phyloP scores from a whole-genome alignment of 2,113 vertebrate genomes.

The Zosterops pallidus region DNA sequence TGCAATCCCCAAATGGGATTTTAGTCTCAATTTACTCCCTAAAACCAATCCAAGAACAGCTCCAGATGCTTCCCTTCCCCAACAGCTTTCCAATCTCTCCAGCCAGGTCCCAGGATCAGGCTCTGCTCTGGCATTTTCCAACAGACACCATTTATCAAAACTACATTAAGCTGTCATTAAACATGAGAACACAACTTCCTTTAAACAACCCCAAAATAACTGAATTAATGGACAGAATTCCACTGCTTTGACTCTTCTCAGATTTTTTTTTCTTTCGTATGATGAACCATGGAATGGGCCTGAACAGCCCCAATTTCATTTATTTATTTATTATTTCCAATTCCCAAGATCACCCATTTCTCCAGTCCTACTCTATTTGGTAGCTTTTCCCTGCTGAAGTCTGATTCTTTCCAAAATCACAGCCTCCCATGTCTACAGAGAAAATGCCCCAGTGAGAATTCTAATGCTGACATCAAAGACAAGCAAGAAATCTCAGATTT shows the following conservation, averaged over 20 bases:
- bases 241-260: not conserved
- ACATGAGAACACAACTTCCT: not conserved
- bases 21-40: not conserved
- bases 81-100: not conserved
- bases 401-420: not conserved
- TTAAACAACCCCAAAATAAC: not conserved
- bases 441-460: not conserved
- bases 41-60: not conserved
- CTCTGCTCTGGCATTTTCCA: conserved; percentile 1
- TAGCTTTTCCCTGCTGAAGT: not conserved
- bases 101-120: not conserved
- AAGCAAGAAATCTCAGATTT: not conserved
- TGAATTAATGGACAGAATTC: not conserved
- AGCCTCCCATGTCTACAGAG: not conserved
- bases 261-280: not conserved
- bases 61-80: not conserved
- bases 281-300: not conserved
- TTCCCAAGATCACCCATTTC: not conserved
- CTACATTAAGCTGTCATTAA: not conserved
- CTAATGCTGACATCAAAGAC: not conserved
- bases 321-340: not conserved
- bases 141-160: not conserved
- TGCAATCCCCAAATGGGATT: not conserved
- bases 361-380: not conserved
- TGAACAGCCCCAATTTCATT: not conserved